Conservation (phyloP, 2,888 invertebrate species). For the Scaptomyza tumidula region DNA sequence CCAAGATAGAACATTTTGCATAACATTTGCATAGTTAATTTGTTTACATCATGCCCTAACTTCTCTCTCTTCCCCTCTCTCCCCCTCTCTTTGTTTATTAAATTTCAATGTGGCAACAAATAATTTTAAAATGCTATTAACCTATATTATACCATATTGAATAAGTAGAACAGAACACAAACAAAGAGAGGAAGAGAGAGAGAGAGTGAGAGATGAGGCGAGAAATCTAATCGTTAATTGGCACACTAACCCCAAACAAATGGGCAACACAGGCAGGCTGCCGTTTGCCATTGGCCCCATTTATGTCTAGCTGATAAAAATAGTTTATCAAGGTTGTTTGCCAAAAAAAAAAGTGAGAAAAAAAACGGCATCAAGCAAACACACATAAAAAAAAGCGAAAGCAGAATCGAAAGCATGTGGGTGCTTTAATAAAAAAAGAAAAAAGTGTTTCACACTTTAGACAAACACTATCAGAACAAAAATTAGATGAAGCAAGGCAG, state of each 20-base stretch:
- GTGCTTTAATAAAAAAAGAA: conserved; percentile 37
- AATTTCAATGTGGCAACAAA: conserved; percentile 4
- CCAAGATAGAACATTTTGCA: conserved; percentile 25
- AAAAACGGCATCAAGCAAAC: not conserved
- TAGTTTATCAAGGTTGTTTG: conserved; percentile 78
- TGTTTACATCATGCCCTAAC: conserved; percentile 45
- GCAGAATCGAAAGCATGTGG: conserved; percentile 55
- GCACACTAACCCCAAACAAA: conserved; percentile 77
- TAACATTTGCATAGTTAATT: conserved; percentile 65
- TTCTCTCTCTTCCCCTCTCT: not conserved
- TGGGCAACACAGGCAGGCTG: conserved; percentile 30
- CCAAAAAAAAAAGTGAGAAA: conserved; percentile 45
- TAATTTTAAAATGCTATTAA: conserved; percentile 55
- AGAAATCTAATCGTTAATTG: conserved; percentile 75
- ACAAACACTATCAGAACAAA: conserved; percentile 1
- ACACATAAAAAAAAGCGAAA: conserved; percentile 12
- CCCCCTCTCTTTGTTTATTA: not conserved
- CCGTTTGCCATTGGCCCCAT: conserved; percentile 75
- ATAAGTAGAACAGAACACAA: not conserved
- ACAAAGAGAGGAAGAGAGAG: not conserved
- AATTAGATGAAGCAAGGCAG: not conserved
- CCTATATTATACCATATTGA: conserved; percentile 34
- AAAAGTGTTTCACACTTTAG: conserved; percentile 12
- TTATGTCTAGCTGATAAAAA: conserved; percentile 70
- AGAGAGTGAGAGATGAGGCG: conserved; percentile 2